Base-by-base conservation (phyloP, 2,113 vertebrate species). In the Tyrannus savana region DNA sequence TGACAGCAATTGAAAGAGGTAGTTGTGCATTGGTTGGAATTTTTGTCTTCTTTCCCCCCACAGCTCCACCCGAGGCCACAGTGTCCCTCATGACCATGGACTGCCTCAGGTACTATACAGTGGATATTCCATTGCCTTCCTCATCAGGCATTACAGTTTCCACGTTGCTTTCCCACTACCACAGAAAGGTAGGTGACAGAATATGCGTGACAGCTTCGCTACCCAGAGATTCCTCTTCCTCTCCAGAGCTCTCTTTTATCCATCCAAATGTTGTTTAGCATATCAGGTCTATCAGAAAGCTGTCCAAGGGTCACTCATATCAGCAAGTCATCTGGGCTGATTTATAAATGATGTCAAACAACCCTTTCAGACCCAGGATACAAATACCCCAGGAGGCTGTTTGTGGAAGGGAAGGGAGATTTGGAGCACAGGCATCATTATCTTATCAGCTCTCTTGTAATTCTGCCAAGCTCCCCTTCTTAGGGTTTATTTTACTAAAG, bases 371-470 rank as follows among this genome's bases (percentile, higher is more conserved):
- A 71, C 3, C 15, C 52, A 68, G 60, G 78, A 19, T 19, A 56
- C 66, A 90, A 89, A 78, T 3, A 63, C 5, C 19, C 22, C 19
- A 72, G 41, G 64, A 64, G 9, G 31, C 14, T 47, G 31, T 53
- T 77, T 80, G 31, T 62, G 64, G 73, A 63, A 80, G 27, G n/a
- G 24, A 58, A 67, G 64, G 47, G 49, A 84, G 74, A 78, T 75
- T 11, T 74, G 75, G 73, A 92, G 37, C 67, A 69, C n/a, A 80
- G 41, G 8, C 14, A 46, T 42, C 42, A 41, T 79, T 94, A 79
- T 81, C 89, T 95, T 81, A 91, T 93, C 94, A 91, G 73, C 35
- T 81, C 30, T 84, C 21, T 4, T 81, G 44, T 39, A 91, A 81
- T 67, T 90, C 90, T 88, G 50, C 27, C 69, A 87, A 75, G 33